These are phyloP conservation scores for Hyles lineata DNA, from an alignment of 2,888 invertebrate species.

Conservation along the genomic window DNA sequence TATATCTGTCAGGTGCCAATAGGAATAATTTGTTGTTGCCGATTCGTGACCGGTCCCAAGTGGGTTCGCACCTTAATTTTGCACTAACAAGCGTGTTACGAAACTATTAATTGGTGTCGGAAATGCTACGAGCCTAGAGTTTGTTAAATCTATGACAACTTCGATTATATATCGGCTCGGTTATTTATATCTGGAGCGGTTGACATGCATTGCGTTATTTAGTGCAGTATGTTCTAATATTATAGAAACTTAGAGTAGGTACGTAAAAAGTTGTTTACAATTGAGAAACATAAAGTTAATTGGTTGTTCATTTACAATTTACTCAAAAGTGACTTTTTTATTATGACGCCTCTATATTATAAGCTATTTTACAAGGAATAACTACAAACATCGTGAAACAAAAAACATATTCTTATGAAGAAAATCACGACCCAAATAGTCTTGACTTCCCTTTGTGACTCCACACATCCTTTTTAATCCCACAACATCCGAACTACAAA, in stretches of 20 bases:
- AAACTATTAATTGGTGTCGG: constrained; percentile 29
- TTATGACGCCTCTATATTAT: too few species aligned
- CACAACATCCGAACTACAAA: neutral
- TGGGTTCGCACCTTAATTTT: constrained; percentile 41
- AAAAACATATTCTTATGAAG: too few species aligned
- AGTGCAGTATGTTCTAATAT: neutral
- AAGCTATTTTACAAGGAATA: too few species aligned
- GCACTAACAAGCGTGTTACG: constrained; percentile 29
- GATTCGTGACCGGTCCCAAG: constrained; percentile 33
- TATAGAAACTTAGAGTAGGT: neutral
- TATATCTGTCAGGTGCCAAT: constrained; percentile 14
- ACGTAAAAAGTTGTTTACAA: neutral
- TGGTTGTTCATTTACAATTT: too few species aligned
- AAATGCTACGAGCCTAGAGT: constrained; percentile 5
- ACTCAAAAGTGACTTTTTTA: too few species aligned
- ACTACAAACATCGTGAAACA: too few species aligned
- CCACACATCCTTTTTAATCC: too few species aligned
- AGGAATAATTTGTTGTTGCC: constrained; percentile 1
- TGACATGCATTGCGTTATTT: neutral
- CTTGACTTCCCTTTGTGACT: too few species aligned
- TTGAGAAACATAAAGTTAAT: too few species aligned
- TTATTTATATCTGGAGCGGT: neutral
- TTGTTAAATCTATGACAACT: constrained; percentile 18
- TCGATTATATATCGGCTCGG: constrained; percentile 6
- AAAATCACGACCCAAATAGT: too few species aligned